Percentiles rank a stretch among this genome's conserved stretches.
Conservation (phyloP, 1,140 invertebrate genomes). For the Trichomalopsis sarcophagae region DNA sequence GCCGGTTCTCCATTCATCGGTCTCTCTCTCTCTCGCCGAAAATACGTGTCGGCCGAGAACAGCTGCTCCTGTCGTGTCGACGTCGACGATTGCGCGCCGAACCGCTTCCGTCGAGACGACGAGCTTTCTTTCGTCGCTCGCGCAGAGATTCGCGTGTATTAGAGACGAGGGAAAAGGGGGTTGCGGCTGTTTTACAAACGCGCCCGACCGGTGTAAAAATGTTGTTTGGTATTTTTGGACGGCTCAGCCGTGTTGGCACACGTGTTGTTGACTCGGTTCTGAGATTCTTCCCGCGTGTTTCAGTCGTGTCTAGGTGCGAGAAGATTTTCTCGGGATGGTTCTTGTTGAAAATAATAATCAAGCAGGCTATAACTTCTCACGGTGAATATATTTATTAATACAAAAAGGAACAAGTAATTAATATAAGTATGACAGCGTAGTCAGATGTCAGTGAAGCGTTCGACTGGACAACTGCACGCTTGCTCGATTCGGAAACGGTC, state of each 20-base stretch:
- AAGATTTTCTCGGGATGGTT: no score
- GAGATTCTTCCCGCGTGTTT: not conserved
- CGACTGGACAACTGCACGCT: no score
- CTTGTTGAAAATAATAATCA: no score
- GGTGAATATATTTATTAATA: no score
- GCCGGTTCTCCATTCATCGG: conserved; percentile 50
- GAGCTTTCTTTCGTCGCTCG: conserved; percentile 21
- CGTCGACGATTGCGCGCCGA: conserved; percentile 26
- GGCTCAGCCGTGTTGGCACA: not conserved
- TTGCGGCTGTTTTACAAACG: conserved; percentile 3
- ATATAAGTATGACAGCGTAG: no score
- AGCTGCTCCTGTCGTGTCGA: conserved; percentile 70
- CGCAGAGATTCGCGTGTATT: conserved; percentile 32
- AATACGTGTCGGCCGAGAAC: conserved; percentile 57
- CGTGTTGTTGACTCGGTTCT: not conserved
- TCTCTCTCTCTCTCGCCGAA: conserved; percentile 52
- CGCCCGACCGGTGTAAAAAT: not conserved
- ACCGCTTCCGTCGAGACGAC: conserved; percentile 12
- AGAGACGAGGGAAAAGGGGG: not conserved
- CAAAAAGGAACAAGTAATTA: no score
- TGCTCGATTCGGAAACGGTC: no score
- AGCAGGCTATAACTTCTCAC: no score
- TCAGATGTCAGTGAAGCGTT: no score
- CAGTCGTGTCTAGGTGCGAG: not conserved
- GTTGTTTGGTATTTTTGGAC: not conserved